phyloP scores from a whole-genome alignment of 2,888 invertebrate genomes.

The Eristalis arbustorum region DNA sequence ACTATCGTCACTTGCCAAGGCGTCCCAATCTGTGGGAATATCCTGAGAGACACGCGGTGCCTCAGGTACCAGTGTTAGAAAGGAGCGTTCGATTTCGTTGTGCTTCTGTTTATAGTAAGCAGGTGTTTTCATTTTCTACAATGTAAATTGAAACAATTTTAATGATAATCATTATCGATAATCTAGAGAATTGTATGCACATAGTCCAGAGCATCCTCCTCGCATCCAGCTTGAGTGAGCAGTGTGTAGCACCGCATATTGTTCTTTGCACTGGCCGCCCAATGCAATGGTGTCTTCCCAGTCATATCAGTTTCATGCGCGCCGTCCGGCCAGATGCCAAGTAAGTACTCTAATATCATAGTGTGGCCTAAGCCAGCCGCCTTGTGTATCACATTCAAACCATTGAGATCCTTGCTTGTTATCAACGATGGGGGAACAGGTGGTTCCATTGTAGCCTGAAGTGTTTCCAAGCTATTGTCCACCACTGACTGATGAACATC shows the following conservation, averaged over 20 bases:
- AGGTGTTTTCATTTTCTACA: conserved; percentile 90
- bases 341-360: conserved; percentile 87
- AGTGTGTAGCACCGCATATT: conserved; percentile 89
- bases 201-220: conserved; percentile 90
- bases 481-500: conserved; percentile 90
- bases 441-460: conserved; percentile 85
- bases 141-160: neutral
- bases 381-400: conserved; percentile 93
- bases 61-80: conserved; percentile 87
- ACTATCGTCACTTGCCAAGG: conserved; percentile 81
- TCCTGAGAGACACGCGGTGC: conserved; percentile 89
- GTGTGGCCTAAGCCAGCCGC: conserved; percentile 91
- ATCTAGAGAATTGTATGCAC: conserved; percentile 80
- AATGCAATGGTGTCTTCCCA: conserved; percentile 93
- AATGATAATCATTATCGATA: neutral
- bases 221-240: conserved; percentile 90
- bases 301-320: conserved; percentile 88
- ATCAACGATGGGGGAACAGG: conserved; percentile 87
- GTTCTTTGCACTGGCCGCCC: conserved; percentile 90
- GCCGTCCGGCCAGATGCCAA: conserved; percentile 86
- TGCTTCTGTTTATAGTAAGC: conserved; percentile 88
- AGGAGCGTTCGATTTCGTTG: conserved; percentile 88
- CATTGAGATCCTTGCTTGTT: conserved; percentile 89
- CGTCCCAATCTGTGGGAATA: conserved; percentile 83
- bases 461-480: conserved; percentile 87